These are phyloP conservation scores for Papilio elwesi DNA, from an alignment of 2,888 invertebrate genomes.

Conservation along the genomic window DNA sequence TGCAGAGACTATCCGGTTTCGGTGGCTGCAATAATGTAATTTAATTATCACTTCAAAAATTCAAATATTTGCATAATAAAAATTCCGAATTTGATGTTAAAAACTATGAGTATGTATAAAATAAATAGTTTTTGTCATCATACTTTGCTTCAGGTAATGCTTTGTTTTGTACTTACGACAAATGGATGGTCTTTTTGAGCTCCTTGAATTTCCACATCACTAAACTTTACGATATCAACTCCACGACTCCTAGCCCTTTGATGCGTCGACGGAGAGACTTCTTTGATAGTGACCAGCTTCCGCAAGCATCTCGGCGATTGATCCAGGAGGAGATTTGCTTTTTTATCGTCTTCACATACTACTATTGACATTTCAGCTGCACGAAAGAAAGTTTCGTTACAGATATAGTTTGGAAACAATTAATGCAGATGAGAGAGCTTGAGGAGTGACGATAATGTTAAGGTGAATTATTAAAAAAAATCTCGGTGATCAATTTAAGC, in stretches of 20 bases:
- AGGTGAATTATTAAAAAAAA: too few relatives aligned
- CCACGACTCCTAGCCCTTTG: slow-evolving; percentile 92
- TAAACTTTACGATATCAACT: slow-evolving; percentile 91
- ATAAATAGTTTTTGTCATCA: too few relatives aligned
- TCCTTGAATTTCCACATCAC: slow-evolving; percentile 93
- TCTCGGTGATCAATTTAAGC: too few relatives aligned
- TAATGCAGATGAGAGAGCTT: too few relatives aligned
- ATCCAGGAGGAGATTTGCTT: slow-evolving; percentile 93
- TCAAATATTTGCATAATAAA: too few relatives aligned
- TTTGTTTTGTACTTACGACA: slow-evolving; percentile 81
- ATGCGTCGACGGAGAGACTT: slow-evolving; percentile 90
- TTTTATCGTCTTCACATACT: slow-evolving; percentile 95
- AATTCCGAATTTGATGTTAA: too few relatives aligned
- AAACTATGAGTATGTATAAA: too few relatives aligned
- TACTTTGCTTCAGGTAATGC: not conserved
- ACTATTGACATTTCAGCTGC: slow-evolving; percentile 94
- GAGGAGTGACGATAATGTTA: too few relatives aligned
- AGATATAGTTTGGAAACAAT: slow-evolving; percentile 1
- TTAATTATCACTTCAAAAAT: not conserved
- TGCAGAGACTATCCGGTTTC: slow-evolving; percentile 92
- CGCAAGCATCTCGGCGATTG: slow-evolving; percentile 92
- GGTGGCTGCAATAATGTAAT: slow-evolving; percentile 87
- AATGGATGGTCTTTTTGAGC: slow-evolving; percentile 89
- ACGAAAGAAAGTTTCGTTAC: slow-evolving; percentile 52
- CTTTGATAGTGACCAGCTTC: slow-evolving; percentile 92